Evolutionary conservation across 2,888 invertebrate species (phyloP), one percentile per base, ranked within the genome.

Genomic region (Lasioglossum oenotherae): DNA sequence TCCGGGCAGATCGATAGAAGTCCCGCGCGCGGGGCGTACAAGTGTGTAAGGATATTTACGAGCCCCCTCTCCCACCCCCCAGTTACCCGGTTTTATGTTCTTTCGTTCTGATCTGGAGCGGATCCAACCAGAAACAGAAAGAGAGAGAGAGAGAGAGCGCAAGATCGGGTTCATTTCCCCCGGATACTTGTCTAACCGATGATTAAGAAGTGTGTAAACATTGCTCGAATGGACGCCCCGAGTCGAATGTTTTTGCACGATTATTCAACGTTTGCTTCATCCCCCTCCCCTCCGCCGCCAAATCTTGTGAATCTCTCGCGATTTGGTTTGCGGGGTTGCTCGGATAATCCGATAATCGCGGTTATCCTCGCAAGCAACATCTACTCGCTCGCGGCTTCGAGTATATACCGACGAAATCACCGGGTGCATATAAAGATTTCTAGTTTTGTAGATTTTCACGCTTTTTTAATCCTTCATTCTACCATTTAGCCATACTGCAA

Each of bases 1-100:
- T 88, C 64, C 74, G 73, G 60, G 73, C 81, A 87, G 87, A 90
- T 90, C 90, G 86, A 90, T 90, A 90, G 78, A 75, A 88, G 81
- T 41, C 57, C 77, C 82, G 85, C 80, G 85, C 84, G 74, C 74
- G 87, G 78, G 69, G 78, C 74, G 67, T 35, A 35, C 69, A 84
- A 72, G 80, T 84, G 81, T 87, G 88, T 84, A 87, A 90, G 88
- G 85, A 88, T 90, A 87, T 86, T 90, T 90, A 87, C 88, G 84
- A 87, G 80, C 77, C 31, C 27, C 44, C 46, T 12, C 3, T 35
- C 19, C 8, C 19, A 27, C 4, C 14, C 77, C n/a, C 64, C 46
- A 4, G 16, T 38, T 19, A 38, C 77, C 41, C 41, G 14, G 67
- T 67, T 64, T 67, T 75, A 41, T 31, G 27, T 53, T 80, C 72